Base-by-base conservation (phyloP, 2,888 invertebrate genomes). In the Lottia gigantea region DNA sequence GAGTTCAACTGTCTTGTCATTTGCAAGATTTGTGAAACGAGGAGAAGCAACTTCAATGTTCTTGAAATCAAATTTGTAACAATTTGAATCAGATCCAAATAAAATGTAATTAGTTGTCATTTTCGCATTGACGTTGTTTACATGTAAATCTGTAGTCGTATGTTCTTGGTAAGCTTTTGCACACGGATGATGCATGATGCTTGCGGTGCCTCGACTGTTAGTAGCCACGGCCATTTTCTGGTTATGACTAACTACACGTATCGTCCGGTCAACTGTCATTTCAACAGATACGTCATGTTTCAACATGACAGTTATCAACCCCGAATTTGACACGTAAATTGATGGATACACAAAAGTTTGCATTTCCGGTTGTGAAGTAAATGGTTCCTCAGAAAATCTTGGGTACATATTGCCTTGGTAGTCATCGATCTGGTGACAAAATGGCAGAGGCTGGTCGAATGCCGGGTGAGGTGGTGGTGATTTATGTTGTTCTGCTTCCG, bases 201-300 rank as follows among this genome's bases (percentile, higher is more conserved):
- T 84, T 4, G 83, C 75, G 19, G 80, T 85, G 8, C 89, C 89
- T 0, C 83, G 76, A 16, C 79, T 78, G 76, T 85, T 89, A 16
- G 86, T 84, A 8, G 88, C 87, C 0, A 84, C 86, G 66, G 88
- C 86, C 68, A 88, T 83, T 66, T 86, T 84, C 71, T 81, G 82
- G 31, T 84, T 83, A 74, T 87, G 87, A 70, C 86, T 87, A 40
- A 89, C 87, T 46, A 89, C 80, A 6, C 90, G 85, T 45, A 90
- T 80, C 3, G 88, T 85, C 25, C 84, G 80, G 76, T 90, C 89
- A 12, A 88, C 78, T 16, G 88, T 87, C 81, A 89, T 85, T 74
- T 90, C 90, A 11, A 90, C 84, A 14, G 87, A 82, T 14, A 89
- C 83, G 65, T 88, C 86, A 67, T 85, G 74, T 14, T 84, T 78